A percentile compares a stretch with the other conserved stretches of the same genome.
phyloP scores from a whole-genome alignment of 2,888 invertebrate genomes.

The Dorcus parallelipipedus region DNA sequence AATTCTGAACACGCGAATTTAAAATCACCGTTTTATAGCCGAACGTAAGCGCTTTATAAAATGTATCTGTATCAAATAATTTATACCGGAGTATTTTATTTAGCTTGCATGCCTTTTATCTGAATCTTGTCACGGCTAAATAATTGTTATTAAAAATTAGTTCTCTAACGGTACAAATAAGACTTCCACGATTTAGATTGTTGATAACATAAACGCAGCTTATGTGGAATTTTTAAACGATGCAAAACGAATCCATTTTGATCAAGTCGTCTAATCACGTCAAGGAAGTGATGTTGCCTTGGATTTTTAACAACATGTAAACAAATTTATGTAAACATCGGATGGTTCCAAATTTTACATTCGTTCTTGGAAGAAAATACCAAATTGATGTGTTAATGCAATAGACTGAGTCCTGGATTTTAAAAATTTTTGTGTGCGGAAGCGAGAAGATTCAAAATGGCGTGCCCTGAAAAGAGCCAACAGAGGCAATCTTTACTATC shows the following conservation, averaged over 20 bases:
- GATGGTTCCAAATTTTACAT: constrained; percentile 17
- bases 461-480: constrained; percentile 28
- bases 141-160: constrained; percentile 26
- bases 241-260: neutral
- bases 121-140: constrained; percentile 30
- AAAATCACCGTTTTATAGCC: constrained; percentile 18
- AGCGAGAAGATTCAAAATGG: constrained; percentile 13
- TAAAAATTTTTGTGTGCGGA: constrained; percentile 18
- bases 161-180: constrained; percentile 19
- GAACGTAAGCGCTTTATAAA: constrained; percentile 9
- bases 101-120: constrained; percentile 28
- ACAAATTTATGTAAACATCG: constrained; percentile 6
- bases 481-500: constrained; percentile 37
- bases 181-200: constrained; percentile 8
- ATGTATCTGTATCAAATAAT: constrained; percentile 4
- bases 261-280: constrained; percentile 20
- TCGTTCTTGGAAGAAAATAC: constrained; percentile 13
- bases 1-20: constrained; percentile 21
- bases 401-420: constrained; percentile 9
- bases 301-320: constrained; percentile 19
- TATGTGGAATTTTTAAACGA: too few relatives aligned
- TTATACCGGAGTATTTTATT: constrained; percentile 14
- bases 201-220: too few relatives aligned
- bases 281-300: constrained; percentile 20
- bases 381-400: constrained; percentile 21